These are phyloP conservation scores for Passer domesticus DNA, from an alignment of 2,113 vertebrate species.

Conservation along the genomic window DNA sequence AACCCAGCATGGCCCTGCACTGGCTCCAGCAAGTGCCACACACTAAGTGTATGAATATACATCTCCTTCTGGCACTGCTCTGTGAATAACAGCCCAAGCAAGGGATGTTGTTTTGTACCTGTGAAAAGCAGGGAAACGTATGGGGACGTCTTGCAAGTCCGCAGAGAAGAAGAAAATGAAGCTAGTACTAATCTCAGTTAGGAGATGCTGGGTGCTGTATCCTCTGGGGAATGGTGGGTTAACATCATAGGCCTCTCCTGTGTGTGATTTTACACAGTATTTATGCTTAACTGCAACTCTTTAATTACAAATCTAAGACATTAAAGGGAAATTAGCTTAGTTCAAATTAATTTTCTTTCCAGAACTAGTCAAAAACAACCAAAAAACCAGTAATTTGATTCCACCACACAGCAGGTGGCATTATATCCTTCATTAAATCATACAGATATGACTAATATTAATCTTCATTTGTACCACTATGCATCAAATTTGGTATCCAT, in stretches of 20 bases:
- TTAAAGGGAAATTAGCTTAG: constrained; percentile 23
- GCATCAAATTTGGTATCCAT: constrained; percentile 33
- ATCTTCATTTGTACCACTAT: constrained; percentile 17
- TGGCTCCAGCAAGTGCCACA: fast-evolving
- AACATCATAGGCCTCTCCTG: neutral
- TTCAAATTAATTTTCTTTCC: constrained; percentile 27
- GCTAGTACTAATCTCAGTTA: neutral
- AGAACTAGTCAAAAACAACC: constrained; percentile 40
- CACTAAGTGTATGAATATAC: fast-evolving
- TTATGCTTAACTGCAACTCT: neutral
- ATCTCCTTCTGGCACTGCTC: neutral
- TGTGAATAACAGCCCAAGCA: neutral
- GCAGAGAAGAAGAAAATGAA: neutral
- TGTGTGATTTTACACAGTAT: neutral
- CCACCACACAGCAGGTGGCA: constrained; percentile 44
- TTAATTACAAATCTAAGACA: neutral
- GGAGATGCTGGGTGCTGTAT: neutral
- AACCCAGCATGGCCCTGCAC: neutral
- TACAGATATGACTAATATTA: constrained; percentile 37
- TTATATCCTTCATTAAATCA: constrained; percentile 52
- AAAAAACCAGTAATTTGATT: constrained; percentile 32
- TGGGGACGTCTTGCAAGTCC: neutral
- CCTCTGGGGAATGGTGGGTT: neutral
- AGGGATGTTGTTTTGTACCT: neutral
- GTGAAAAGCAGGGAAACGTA: neutral